These are phyloP conservation scores for Trachelus stipa DNA, from an alignment of 2,888 invertebrate genomes.

Conservation along the genomic window DNA sequence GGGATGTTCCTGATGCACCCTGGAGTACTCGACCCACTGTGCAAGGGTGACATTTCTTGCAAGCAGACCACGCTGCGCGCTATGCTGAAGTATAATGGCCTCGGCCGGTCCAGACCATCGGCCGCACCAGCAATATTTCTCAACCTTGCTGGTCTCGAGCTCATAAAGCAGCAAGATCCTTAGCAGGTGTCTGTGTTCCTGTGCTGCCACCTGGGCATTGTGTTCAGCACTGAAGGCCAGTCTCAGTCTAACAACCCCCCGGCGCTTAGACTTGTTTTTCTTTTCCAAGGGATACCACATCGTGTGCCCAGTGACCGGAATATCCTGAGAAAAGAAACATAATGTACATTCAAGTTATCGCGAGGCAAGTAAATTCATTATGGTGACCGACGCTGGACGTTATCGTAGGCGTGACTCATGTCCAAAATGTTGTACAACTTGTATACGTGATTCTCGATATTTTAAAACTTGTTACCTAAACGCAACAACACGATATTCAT, in stretches of 20 bases:
- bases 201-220: constrained; percentile 84
- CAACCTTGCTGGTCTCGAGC: constrained; percentile 80
- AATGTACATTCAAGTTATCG: not conserved
- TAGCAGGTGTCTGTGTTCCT: constrained; percentile 85
- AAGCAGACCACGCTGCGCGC: constrained; percentile 90
- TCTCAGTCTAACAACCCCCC: constrained; percentile 88
- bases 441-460: not conserved
- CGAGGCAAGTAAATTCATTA: constrained; percentile 2
- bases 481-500: not conserved
- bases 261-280: constrained; percentile 82
- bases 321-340: constrained; percentile 72
- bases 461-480: not conserved
- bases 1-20: constrained; percentile 84
- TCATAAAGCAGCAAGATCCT: constrained; percentile 83
- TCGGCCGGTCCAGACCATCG: constrained; percentile 85
- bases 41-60: constrained; percentile 76
- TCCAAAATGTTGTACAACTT: not conserved
- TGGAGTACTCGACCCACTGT: constrained; percentile 83
- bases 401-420: not conserved
- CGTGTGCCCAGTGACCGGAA: constrained; percentile 92
- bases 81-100: constrained; percentile 90
- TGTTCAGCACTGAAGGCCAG: constrained; percentile 89
- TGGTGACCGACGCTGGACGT: not conserved
- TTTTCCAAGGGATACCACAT: constrained; percentile 94
- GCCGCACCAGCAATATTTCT: constrained; percentile 84